A percentile compares a stretch with the other conserved stretches of the same genome.
Conservation (phyloP, 2,888 invertebrate genomes). For the Dimorphilus gyrociliatus region DNA sequence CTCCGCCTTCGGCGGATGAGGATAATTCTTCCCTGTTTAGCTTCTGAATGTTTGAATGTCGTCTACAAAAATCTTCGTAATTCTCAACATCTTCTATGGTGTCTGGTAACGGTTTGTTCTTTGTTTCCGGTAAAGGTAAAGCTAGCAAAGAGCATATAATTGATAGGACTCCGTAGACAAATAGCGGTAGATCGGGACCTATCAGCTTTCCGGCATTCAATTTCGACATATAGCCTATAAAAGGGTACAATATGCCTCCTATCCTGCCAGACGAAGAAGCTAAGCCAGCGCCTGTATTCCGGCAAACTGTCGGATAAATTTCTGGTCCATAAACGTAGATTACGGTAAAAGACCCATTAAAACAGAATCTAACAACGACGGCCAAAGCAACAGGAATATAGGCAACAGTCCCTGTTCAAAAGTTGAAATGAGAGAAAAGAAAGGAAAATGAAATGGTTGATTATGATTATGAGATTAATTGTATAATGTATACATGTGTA, state of each 20-base stretch:
- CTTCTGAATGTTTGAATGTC: no score
- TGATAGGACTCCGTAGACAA: constrained; percentile 11
- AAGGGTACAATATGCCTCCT: constrained; percentile 12
- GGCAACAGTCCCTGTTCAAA: no score
- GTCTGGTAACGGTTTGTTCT: constrained; percentile 10
- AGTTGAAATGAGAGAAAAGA: no score
- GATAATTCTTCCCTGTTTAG: no score
- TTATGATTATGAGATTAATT: neutral
- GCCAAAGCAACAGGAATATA: constrained; percentile 12
- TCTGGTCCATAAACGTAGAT: constrained; percentile 14
- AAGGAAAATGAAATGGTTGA: neutral
- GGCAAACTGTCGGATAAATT: constrained; percentile 13
- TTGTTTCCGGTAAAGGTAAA: constrained; percentile 12
- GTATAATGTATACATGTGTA: neutral
- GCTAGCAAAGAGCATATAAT: constrained; percentile 10
- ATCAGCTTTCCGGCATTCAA: constrained; percentile 6
- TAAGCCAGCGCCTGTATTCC: constrained; percentile 12
- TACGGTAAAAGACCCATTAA: constrained; percentile 13
- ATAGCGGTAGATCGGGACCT: constrained; percentile 9
- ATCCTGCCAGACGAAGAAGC: constrained; percentile 11
- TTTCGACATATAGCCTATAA: constrained; percentile 12
- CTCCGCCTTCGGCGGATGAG: no score
- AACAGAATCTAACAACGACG: constrained; percentile 13
- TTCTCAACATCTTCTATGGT: constrained; percentile 13
- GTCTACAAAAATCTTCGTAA: constrained; percentile 11